Conservation (phyloP, 2,888 invertebrate species). For the Hetaerina titia region DNA sequence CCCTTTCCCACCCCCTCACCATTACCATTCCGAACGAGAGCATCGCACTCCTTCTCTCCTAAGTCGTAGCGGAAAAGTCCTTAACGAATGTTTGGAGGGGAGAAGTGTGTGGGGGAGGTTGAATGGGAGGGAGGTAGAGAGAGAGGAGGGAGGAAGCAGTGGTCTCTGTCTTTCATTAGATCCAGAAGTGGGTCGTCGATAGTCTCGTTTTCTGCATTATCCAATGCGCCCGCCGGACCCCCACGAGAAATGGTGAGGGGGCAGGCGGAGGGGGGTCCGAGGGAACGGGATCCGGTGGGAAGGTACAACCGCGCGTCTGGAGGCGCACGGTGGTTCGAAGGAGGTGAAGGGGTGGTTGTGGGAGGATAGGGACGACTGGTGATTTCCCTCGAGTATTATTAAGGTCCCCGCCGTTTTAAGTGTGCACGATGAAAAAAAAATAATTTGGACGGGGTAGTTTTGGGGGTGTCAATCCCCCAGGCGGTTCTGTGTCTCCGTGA, state of each 20-base stretch:
- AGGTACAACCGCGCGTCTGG: neutral
- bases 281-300: neutral
- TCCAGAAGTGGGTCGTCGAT: slow-evolving; percentile 20
- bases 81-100: slow-evolving; percentile 31
- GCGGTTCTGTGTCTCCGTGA: neutral
- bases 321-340: neutral
- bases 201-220: slow-evolving; percentile 48
- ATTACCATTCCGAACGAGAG: slow-evolving; percentile 50
- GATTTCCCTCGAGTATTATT: neutral
- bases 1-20: neutral
- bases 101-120: neutral
- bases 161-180: neutral
- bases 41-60: slow-evolving; percentile 26
- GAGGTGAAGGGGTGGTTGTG: neutral
- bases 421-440: neutral
- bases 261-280: neutral
- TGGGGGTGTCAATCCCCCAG: neutral
- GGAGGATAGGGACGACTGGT: too few relatives aligned
- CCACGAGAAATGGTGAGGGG: neutral
- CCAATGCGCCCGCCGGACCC: slow-evolving; percentile 8
- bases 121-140: neutral
- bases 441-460: neutral
- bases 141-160: neutral
- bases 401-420: slow-evolving; percentile 2
- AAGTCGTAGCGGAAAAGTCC: neutral